A percentile compares a stretch with the other conserved stretches of the same genome.
Evolutionary conservation across 1,140 invertebrate species (phyloP).

Genomic region (Helicoverpa zea): DNA sequence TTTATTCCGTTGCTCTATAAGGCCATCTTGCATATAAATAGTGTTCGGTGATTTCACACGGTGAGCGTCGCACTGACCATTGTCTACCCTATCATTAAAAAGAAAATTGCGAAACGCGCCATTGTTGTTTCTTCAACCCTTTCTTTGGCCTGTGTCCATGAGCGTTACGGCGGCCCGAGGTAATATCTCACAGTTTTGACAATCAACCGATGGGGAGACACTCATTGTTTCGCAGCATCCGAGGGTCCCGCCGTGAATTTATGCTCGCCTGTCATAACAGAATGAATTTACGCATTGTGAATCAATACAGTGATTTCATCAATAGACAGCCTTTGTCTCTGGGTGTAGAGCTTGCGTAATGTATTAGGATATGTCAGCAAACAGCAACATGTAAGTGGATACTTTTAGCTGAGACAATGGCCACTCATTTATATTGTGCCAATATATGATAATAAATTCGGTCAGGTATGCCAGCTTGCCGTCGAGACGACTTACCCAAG

Average conservation of each 20-base stretch:
- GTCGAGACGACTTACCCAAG: neutral
- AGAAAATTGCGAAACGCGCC: constrained; percentile 73
- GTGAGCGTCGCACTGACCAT: constrained; percentile 73
- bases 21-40: constrained; percentile 46
- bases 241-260: constrained; percentile 82
- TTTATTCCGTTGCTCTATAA: constrained; percentile 53
- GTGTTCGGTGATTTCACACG: constrained; percentile 76
- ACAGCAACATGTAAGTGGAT: constrained; percentile 67
- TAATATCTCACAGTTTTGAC: constrained; percentile 79
- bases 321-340: constrained; percentile 78
- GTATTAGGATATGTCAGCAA: constrained; percentile 75
- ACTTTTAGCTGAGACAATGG: constrained; percentile 70
- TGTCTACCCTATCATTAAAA: constrained; percentile 76
- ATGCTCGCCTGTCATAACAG: constrained; percentile 85
- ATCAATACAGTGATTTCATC: constrained; percentile 84
- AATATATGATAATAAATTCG: constrained; percentile 56
- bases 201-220: constrained; percentile 71
- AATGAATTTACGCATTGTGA: constrained; percentile 86
- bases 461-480: constrained; percentile 30
- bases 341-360: constrained; percentile 78
- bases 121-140: constrained; percentile 76
- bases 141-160: constrained; percentile 76
- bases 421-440: constrained; percentile 63
- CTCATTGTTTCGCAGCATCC: constrained; percentile 83
- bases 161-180: constrained; percentile 72